Conservation (phyloP, 2,797 vertebrate genomes). For the Zalophus californianus region DNA sequence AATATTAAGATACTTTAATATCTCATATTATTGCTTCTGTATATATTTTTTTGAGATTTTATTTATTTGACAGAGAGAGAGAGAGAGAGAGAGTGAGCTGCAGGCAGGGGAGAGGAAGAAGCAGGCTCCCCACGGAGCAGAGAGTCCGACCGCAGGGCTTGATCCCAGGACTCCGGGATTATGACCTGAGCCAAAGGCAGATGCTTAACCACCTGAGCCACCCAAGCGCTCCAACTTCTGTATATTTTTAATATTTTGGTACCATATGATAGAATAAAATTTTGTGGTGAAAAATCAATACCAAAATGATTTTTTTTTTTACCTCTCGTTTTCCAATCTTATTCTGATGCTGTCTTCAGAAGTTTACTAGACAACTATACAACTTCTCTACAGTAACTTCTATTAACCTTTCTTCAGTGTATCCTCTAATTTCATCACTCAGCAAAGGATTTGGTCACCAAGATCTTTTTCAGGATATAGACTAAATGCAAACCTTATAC, state of each 20-base stretch:
- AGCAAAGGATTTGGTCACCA: not conserved
- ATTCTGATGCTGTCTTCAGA: conserved; percentile 27
- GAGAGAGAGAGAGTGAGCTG: too few relatives aligned
- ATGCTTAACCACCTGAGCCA: too few relatives aligned
- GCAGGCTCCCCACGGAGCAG: too few relatives aligned
- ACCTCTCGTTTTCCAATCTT: conserved; percentile 4
- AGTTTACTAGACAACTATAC: not conserved
- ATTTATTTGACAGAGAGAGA: too few relatives aligned
- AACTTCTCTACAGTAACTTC: not conserved
- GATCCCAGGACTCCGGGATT: too few relatives aligned
- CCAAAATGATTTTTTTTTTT: not conserved
- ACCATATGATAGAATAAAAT: not conserved
- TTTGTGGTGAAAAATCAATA: conserved; percentile 18
- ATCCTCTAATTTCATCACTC: conserved; percentile 7
- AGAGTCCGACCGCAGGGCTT: too few relatives aligned
- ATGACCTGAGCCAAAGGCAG: too few relatives aligned
- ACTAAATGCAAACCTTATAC: not conserved
- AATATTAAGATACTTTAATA: not conserved
- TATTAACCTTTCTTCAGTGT: conserved; percentile 24
- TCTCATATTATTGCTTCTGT: not conserved
- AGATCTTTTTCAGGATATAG: not conserved
- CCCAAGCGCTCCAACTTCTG: not conserved
- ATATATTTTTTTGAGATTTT: not conserved
- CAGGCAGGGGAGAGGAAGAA: too few relatives aligned
- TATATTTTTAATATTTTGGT: conserved; percentile 10